Evolutionary conservation across 2,888 invertebrate species (phyloP).

Genomic region (Pollenia angustigena): DNA sequence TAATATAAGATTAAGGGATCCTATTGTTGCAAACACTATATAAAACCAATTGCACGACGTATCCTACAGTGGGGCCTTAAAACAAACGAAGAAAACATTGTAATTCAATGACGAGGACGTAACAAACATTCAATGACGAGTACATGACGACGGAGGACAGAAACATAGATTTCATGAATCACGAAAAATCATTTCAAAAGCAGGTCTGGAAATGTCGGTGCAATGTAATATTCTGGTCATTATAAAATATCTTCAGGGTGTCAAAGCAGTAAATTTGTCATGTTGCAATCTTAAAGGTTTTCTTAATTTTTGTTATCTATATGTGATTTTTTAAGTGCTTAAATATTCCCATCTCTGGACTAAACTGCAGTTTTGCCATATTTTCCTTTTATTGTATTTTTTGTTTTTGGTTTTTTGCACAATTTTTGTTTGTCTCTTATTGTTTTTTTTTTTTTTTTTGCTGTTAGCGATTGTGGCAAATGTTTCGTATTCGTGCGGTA

Average conservation of each 20-base stretch:
- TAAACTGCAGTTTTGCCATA: not conserved
- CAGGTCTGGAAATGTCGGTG: not conserved
- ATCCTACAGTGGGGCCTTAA: not conserved
- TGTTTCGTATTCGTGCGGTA: conserved; percentile 41
- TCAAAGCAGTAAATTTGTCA: too few relatives aligned
- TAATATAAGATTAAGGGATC: not conserved
- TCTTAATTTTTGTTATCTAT: too few relatives aligned
- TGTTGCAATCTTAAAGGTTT: too few relatives aligned
- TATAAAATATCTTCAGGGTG: too few relatives aligned
- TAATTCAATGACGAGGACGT: conserved; percentile 61
- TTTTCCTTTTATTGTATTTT: not conserved
- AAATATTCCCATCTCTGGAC: not conserved
- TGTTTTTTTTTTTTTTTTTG: conserved; percentile 19
- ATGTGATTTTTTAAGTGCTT: too few relatives aligned
- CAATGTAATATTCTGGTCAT: too few relatives aligned
- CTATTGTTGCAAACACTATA: not conserved
- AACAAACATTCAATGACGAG: not conserved
- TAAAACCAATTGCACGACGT: not conserved
- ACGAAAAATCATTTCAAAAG: conserved; percentile 27
- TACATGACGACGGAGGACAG: conserved; percentile 11
- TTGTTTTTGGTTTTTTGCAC: not conserved
- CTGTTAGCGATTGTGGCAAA: conserved; percentile 6
- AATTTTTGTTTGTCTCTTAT: not conserved
- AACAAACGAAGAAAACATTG: conserved; percentile 13
- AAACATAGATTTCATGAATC: conserved; percentile 54